A percentile compares a stretch with the other conserved stretches of the same genome.
phyloP scores from a whole-genome alignment of 2,113 vertebrate genomes.

The Syngnathus scovelli region DNA sequence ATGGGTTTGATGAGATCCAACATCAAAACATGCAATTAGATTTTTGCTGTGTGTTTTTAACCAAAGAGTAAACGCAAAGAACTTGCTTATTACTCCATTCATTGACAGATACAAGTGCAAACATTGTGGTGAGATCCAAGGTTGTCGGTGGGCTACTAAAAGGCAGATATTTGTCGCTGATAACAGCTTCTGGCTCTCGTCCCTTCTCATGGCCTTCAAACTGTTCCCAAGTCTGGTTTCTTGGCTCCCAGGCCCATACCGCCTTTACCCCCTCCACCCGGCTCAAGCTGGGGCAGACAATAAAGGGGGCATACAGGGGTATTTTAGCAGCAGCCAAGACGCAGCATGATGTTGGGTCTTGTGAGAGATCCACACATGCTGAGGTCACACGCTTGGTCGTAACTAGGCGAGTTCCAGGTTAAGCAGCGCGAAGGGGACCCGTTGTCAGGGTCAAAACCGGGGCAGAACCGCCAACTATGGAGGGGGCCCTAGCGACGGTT shows the following conservation, averaged over 20 bases:
- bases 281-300: slow-evolving; percentile 65
- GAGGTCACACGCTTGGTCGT: slow-evolving; percentile 66
- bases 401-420: slow-evolving; percentile 59
- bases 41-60: neutral
- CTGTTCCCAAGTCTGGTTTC: slow-evolving; percentile 45
- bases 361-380: slow-evolving; percentile 68
- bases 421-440: slow-evolving; percentile 53
- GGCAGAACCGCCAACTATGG: slow-evolving; percentile 53
- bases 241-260: slow-evolving; percentile 40
- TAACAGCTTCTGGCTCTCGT: slow-evolving; percentile 23
- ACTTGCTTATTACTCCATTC: neutral
- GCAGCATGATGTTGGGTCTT: slow-evolving; percentile 57
- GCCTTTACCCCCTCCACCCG: slow-evolving; percentile 17
- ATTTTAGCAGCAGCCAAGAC: slow-evolving; percentile 58
- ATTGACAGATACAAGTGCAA: slow-evolving; percentile 37
- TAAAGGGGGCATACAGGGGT: slow-evolving; percentile 53
- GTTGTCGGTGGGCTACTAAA: slow-evolving; percentile 6
- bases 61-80: slow-evolving; percentile 4
- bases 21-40: slow-evolving; percentile 2
- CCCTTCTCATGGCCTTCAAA: slow-evolving; percentile 24
- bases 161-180: slow-evolving; percentile 21
- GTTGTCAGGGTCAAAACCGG: slow-evolving; percentile 69
- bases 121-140: slow-evolving; percentile 32
- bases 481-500: slow-evolving; percentile 39
- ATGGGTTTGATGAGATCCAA: slow-evolving; percentile 23